Base-by-base conservation (phyloP, 2,888 invertebrate species). In the Miltochrista miniata region DNA sequence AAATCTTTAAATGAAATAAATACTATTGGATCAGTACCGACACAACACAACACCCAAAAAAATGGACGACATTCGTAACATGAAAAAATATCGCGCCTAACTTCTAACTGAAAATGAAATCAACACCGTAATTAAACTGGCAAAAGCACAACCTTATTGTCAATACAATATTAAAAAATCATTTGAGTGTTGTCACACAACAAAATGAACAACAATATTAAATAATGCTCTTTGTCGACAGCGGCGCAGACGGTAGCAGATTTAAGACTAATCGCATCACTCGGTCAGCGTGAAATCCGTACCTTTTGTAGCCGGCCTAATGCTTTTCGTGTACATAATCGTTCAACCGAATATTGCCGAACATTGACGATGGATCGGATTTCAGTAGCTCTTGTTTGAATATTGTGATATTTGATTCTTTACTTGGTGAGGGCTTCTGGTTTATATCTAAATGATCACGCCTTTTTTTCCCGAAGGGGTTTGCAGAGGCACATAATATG, bases 181-280 rank as follows among this genome's bases (percentile, higher is more conserved):
- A 41, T 41, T 45, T 41, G 35, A 46, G 41, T 45, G n/a, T 29
- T 46, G 51, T 43, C 51, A 39, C 42, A 38, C 14, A 40, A 51
- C 65, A 56, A 59, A 62, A 49, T 59, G 59, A 57, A 24, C 61
- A 65, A 59, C 51, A 62, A 62, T 59, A 68, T n/a, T n/a, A 30
- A 58, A 60, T 56, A 63, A 53, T 39, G 0, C 51, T 64, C 60
- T 67, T 59, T 61, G 48, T 48, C 2, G 40, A 54, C 45, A 31
- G 29, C 51, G 45, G 37, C 39, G 40, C 56, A 58, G 67, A 56
- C 60, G 53, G 55, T 49, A 30, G 8, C 60, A 56, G 69, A 69
- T 68, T 60, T 60, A 51, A 45, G 42, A 41, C 37, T 68, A 68
- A 68, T 68, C 67, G 56, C 56, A 63, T 69, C 69, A 67, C 56